phyloP scores from a whole-genome alignment of 2,797 vertebrate species.

The Sylvilagus floridanus region DNA sequence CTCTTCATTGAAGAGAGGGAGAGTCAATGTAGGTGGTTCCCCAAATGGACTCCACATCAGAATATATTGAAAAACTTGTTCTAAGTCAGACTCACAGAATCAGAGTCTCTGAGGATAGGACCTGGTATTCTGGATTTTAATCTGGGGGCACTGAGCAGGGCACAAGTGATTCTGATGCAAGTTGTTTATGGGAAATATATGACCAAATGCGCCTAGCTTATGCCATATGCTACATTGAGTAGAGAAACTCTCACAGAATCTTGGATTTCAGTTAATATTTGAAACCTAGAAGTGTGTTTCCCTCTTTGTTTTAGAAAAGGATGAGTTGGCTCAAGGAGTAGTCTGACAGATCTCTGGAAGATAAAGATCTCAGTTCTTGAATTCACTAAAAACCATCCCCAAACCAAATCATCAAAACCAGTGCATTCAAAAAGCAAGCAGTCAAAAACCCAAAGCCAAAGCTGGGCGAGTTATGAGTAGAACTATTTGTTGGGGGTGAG shows the following conservation, averaged over 20 bases:
- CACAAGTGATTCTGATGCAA: neutral
- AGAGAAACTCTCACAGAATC: neutral
- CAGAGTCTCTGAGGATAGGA: neutral
- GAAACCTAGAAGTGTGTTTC: neutral
- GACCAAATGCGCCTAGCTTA: neutral
- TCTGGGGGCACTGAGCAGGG: neutral
- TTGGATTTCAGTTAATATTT: conserved; percentile 19
- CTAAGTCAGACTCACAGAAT: neutral
- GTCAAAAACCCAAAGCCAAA: no score
- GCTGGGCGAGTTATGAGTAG: neutral
- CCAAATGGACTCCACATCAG: neutral
- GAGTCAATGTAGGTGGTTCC: neutral
- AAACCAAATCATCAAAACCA: conserved; percentile 14
- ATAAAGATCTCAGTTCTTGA: conserved; percentile 20
- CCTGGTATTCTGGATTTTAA: neutral
- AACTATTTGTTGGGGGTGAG: neutral
- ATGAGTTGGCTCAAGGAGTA: neutral
- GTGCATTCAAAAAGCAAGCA: neutral
- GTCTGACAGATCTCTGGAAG: neutral
- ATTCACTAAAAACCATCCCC: neutral
- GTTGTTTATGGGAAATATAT: neutral
- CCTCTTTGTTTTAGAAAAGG: conserved; percentile 19
- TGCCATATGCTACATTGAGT: neutral
- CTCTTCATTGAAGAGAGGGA: neutral
- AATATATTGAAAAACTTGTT: neutral